Evolutionary conservation across 2,797 vertebrate species (phyloP).

Genomic region (Dermochelys coriacea): DNA sequence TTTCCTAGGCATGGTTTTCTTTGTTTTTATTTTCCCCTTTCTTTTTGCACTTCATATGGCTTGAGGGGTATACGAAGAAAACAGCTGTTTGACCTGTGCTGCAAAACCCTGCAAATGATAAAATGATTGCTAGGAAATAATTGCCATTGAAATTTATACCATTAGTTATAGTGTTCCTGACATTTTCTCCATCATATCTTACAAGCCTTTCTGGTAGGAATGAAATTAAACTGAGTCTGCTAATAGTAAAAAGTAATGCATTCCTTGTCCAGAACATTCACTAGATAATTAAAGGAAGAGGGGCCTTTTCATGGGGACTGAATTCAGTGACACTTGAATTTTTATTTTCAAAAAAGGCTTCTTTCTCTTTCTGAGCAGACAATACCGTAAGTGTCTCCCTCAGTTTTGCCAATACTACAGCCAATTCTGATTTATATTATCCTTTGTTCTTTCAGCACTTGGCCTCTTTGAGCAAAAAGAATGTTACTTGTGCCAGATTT

Average conservation of each 20-base stretch:
- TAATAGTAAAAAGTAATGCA: constrained; percentile 25
- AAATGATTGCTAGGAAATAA: constrained; percentile 37
- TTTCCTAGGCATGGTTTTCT: neutral
- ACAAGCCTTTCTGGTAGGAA: neutral
- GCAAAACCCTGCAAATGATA: constrained; percentile 30
- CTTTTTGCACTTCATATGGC: neutral
- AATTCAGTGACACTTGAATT: constrained; percentile 10
- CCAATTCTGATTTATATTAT: neutral
- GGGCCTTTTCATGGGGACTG: constrained; percentile 11
- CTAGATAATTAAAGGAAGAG: constrained; percentile 24
- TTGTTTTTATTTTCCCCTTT: neutral
- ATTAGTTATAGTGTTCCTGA: constrained; percentile 18
- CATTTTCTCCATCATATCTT: constrained; percentile 18
- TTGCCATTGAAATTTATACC: constrained; percentile 23
- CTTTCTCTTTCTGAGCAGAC: neutral
- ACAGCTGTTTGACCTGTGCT: neutral
- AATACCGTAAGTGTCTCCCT: neutral
- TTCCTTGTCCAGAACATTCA: neutral
- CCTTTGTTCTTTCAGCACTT: neutral
- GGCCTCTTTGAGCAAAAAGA: neutral
- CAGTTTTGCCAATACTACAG: neutral
- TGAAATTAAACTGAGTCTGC: constrained; percentile 10
- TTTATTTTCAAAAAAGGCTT: neutral
- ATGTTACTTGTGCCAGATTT: neutral
- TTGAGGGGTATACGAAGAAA: constrained; percentile 2